Conservation (phyloP, 2,888 invertebrate genomes). For the Metallyticus violacea region DNA sequence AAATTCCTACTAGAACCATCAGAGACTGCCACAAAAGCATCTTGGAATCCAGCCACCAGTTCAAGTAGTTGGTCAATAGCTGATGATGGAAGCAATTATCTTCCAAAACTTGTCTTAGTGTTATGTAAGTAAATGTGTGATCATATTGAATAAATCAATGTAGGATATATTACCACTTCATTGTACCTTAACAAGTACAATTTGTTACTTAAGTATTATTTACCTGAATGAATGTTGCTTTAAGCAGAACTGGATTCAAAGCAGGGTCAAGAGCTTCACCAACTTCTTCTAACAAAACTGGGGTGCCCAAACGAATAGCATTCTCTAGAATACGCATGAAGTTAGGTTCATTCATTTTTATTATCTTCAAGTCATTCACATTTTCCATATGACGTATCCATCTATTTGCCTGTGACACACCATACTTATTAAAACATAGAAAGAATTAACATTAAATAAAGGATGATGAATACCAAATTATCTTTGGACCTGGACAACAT, state of each 20-base stretch:
- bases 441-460: not conserved
- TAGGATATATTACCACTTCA: no score
- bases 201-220: not conserved
- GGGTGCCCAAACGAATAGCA: slow-evolving; percentile 78
- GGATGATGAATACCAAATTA: not conserved
- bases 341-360: slow-evolving; percentile 73
- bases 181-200: no score
- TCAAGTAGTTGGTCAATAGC: no score
- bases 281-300: slow-evolving; percentile 84
- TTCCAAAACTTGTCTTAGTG: no score
- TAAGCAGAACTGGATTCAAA: slow-evolving; percentile 75
- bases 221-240: slow-evolving; percentile 74
- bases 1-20: no score
- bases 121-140: no score
- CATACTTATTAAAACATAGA: not conserved
- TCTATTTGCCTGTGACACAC: slow-evolving; percentile 66
- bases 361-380: slow-evolving; percentile 67
- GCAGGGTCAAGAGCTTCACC: slow-evolving; percentile 87
- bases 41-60: no score
- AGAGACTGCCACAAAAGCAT: no score
- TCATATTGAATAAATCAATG: no score
- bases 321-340: slow-evolving; percentile 78
- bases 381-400: slow-evolving; percentile 90
- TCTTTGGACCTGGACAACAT: no score
- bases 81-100: no score